Conservation (phyloP, 2,888 invertebrate genomes). For the Drosophila mettleri region DNA sequence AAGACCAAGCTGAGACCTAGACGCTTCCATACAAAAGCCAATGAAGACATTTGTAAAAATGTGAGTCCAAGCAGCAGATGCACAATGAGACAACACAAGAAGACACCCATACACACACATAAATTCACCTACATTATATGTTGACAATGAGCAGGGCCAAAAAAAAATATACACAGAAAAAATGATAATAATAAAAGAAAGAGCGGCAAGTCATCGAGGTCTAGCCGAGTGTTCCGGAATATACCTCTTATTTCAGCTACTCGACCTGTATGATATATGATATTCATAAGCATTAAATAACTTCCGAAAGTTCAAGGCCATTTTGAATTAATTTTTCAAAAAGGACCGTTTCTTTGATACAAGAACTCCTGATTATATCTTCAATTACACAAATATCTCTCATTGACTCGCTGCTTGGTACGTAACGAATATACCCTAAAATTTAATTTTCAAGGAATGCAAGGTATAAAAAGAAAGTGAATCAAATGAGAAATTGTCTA, state of each 20-base stretch:
- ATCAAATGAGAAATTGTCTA: constrained; percentile 80
- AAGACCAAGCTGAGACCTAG: constrained; percentile 33
- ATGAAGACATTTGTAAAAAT: constrained; percentile 69
- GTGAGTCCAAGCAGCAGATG: constrained; percentile 47
- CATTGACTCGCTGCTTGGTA: no score
- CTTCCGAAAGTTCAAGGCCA: no score
- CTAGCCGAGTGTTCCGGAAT: no score
- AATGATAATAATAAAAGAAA: constrained; percentile 18
- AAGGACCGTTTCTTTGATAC: no score
- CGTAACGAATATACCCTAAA: not conserved
- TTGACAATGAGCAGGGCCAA: constrained; percentile 44
- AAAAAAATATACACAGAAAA: constrained; percentile 5
- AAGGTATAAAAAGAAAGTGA: constrained; percentile 51
- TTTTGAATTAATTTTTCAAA: no score
- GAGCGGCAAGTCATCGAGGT: not conserved
- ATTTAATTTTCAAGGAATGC: not conserved
- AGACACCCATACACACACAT: constrained; percentile 10
- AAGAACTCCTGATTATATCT: no score
- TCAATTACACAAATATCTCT: no score
- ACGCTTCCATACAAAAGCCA: constrained; percentile 45
- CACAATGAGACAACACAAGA: constrained; percentile 35
- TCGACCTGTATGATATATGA: no score
- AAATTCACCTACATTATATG: constrained; percentile 10
- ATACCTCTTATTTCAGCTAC: no score
- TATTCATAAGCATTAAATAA: no score